A percentile compares a stretch with the other conserved stretches of the same genome.
These are phyloP conservation scores for Plestiodon gilberti DNA, from an alignment of 2,113 vertebrate species.

Conservation along the genomic window DNA sequence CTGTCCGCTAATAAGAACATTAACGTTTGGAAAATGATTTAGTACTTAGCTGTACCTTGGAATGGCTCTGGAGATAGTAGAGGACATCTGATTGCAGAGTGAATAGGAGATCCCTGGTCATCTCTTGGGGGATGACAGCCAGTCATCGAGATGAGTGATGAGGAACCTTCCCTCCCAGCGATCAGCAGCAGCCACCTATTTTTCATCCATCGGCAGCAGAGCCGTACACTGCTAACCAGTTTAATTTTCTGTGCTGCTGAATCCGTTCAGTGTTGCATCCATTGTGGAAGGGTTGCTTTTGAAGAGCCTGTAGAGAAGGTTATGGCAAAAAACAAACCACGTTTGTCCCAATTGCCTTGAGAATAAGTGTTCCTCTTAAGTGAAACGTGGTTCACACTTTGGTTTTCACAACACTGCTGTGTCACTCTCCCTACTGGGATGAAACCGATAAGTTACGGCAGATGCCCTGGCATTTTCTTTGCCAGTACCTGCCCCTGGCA, in stretches of 20 bases:
- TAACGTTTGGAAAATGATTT: background rate
- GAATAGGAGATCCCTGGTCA: background rate
- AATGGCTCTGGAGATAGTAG: conserved; percentile 12
- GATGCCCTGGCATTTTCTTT: background rate
- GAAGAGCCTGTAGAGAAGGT: background rate
- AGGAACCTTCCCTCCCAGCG: conserved; percentile 28
- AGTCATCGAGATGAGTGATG: conserved; percentile 29
- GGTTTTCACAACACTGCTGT: background rate
- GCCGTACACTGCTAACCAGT: conserved; percentile 12
- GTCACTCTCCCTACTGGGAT: background rate
- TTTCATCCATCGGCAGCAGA: conserved; percentile 32
- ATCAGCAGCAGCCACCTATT: conserved; percentile 13
- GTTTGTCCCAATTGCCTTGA: conserved; percentile 6
- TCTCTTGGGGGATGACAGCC: background rate
- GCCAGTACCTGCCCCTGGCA: background rate
- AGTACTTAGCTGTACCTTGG: background rate
- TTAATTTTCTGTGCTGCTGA: conserved; percentile 59
- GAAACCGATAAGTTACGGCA: background rate
- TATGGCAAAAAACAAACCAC: background rate
- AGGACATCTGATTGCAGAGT: conserved; percentile 21
- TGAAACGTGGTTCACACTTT: background rate
- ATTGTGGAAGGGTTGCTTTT: conserved; percentile 27
- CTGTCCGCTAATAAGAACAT: background rate
- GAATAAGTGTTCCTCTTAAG: conserved; percentile 13
- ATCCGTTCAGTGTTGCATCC: conserved; percentile 41